Evolutionary conservation across 2,888 invertebrate species (phyloP), one percentile per base, ranked within the genome.

Genomic region (Xestobium rufovillosum): DNA sequence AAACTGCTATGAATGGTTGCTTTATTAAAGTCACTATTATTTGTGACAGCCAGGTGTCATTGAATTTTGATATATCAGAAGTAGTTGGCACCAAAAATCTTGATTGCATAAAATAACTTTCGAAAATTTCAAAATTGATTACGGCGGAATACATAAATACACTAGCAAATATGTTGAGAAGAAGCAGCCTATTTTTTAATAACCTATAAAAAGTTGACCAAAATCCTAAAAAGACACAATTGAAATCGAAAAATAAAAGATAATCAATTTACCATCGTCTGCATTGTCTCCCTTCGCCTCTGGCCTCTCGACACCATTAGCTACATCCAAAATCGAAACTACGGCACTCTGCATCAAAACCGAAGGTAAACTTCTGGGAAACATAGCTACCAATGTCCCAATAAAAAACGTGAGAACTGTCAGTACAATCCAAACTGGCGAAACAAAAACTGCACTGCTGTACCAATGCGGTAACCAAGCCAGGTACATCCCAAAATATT

Each of bases 101-200:
- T 0, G 78, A 69, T 50, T 76, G 74, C 46, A 76, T 60, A 48
- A 73, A 75, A 31, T 65, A 61, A 43, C 74, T 69, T 56, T 78
- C 75, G 41, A 71, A 68, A 10, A 63, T 53, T 2, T 62, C 52
- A 39, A 71, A 77, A 55, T 78, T 78, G 1, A 71, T 51, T 1
- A 73, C 39, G 1, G 72, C 78, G 23, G 70, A 66, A 36, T 69
- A 59, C 45, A 73, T 66, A 26, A 73, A 67, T 42, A 69, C 66
- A 3, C 70, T 57, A 3, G 73, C 67, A 3, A 71, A 26, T 13
- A 71, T 58, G 43, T 74, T 77, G 14, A 69, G 58, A 26, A 75
- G 56, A 0, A 78, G 55, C 36, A 75, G 60, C 51, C 67, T 72
- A 48, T 78, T 78, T 33, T 57, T 65, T n/a, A 75, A 48, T 2